Percentiles rank a stretch among this genome's conserved stretches.
Conservation (phyloP, 1,140 invertebrate genomes). For the Philopotamus ludificatus region DNA sequence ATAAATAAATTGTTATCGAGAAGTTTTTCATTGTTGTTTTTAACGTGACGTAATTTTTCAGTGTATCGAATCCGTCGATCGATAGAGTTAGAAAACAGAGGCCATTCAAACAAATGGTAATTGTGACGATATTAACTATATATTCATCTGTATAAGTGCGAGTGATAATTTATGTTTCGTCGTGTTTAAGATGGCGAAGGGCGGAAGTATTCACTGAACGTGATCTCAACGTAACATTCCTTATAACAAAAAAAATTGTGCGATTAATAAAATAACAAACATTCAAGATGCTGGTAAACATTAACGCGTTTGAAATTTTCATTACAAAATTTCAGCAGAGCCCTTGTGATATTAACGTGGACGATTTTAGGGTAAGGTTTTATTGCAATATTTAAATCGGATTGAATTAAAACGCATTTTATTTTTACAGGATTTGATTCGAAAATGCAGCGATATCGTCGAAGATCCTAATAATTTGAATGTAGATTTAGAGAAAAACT, state of each 20-base stretch:
- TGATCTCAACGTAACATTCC: background rate
- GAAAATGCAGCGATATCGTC: background rate
- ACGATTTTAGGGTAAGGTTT: slow-evolving; percentile 32
- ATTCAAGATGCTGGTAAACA: background rate
- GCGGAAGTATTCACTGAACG: slow-evolving; percentile 16
- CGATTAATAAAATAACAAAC: background rate
- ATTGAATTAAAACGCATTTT: background rate
- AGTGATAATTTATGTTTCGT: slow-evolving; percentile 1
- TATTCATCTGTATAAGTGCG: background rate
- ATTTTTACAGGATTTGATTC: background rate
- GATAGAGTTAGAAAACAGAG: slow-evolving; percentile 31
- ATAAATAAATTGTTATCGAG: slow-evolving; percentile 20
- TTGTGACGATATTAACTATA: too few species aligned
- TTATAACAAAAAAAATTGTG: background rate
- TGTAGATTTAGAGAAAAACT: background rate
- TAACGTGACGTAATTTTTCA: slow-evolving; percentile 24
- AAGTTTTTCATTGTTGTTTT: background rate
- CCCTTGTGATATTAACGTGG: slow-evolving; percentile 23
- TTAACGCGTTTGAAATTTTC: background rate
- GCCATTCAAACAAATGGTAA: slow-evolving; percentile 37
- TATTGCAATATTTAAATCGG: background rate
- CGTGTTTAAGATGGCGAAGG: slow-evolving; percentile 21
- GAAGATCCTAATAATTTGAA: background rate
- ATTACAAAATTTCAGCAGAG: background rate
- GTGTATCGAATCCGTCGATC: slow-evolving; percentile 17